Conservation (phyloP, 2,797 vertebrate species). For the Siniperca scherzeri region DNA sequence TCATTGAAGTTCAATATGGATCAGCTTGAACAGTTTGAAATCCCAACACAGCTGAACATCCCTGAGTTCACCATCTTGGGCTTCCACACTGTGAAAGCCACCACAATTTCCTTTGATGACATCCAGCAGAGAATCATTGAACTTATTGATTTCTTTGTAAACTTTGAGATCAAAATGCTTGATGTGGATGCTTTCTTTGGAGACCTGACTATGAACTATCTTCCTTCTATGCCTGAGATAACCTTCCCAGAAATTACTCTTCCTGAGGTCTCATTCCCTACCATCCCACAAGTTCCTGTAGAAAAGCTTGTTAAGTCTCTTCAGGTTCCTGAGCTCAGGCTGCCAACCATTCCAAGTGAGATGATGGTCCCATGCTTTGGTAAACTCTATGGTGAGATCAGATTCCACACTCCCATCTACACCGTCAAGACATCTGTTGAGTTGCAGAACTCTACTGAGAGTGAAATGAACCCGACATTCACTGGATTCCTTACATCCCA, state of each 20-base stretch:
- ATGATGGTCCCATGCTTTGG: conserved; percentile 90
- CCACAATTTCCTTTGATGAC: conserved; percentile 88
- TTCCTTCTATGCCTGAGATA: conserved; percentile 85
- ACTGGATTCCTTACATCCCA: conserved; percentile 85
- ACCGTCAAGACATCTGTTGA: conserved; percentile 85
- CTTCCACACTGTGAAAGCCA: conserved; percentile 84
- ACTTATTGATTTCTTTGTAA: conserved; percentile 88
- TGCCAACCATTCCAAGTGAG: conserved; percentile 88
- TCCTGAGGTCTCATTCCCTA: conserved; percentile 86
- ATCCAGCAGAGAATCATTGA: conserved; percentile 88
- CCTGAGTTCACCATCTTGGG: conserved; percentile 91
- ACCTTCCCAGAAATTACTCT: conserved; percentile 88
- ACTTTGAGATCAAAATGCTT: conserved; percentile 84
- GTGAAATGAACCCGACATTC: conserved; percentile 83
- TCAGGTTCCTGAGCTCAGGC: conserved; percentile 89
- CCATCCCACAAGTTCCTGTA: conserved; percentile 87
- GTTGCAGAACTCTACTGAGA: conserved; percentile 88
- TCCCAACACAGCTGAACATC: conserved; percentile 88
- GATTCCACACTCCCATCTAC: conserved; percentile 90
- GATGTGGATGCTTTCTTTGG: conserved; percentile 85
- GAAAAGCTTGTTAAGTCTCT: conserved; percentile 86
- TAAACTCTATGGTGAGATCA: conserved; percentile 89
- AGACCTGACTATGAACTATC: conserved; percentile 86
- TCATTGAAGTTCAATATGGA: conserved; percentile 87
- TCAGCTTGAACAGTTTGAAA: conserved; percentile 80